Evolutionary conservation across 2,888 invertebrate genomes (phyloP), one percentile per base, ranked within the genome.

Genomic region (Icerya purchasi): DNA sequence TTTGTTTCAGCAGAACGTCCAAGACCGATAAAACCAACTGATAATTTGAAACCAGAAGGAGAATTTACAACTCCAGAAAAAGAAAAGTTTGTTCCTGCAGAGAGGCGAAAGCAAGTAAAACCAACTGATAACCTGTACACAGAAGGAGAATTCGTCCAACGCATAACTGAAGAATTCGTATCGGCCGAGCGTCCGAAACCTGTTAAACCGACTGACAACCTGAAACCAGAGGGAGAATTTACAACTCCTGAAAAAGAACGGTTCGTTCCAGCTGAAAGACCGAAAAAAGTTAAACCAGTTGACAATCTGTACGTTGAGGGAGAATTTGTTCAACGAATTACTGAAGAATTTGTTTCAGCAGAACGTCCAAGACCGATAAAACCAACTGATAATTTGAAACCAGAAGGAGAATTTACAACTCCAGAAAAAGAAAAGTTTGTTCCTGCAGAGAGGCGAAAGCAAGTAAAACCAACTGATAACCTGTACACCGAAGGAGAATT

Each of bases 301-400:
- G 82, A 84, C 67, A 84, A 84, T 69, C 70, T 84, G 1, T 75
- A 74, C 54, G 75, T 78, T 0, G 82, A 80, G 68, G 82, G 82
- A 1, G 77, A 79, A 0, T 78, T 79, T 63, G 74, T 75, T 58
- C 69, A 69, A 63, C 76, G 76, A 18, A 70, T 65, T 23, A 72
- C 70, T 1, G 69, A 78, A 64, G 78, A 78, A 64, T 67, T 79
- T 2, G 69, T 69, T 57, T 76, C 76, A 1, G 77, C 70, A 22
- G 72, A 71, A 53, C 62, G 14, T 70, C 68, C 0, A 2, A 25
- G 75, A 8, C 71, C 68, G 8, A 58, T 63, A 23, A 71, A 69
- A 62, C 75, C 74, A 0, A 69, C 72, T 22, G 79, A 79, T 62
- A 78, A 78, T 64, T 66, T 79, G 0, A 68, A 69, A 56, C 75